Base-by-base conservation (phyloP, 2,888 invertebrate species). In the Lasioglossum malachurum region DNA sequence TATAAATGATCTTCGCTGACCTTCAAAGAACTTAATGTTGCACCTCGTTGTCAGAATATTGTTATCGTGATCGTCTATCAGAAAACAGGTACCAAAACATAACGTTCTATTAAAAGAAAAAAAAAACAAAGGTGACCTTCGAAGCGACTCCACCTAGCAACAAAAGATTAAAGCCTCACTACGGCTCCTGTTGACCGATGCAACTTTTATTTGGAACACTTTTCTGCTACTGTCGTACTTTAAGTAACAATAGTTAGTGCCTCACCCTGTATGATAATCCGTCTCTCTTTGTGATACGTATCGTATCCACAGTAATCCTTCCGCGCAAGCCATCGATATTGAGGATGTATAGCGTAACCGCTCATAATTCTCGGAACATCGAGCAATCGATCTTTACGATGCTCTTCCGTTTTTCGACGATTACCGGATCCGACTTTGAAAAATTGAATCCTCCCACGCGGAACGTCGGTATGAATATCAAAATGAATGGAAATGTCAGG, bases 371-470 rank as follows among this genome's bases (percentile, higher is more conserved):
- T 35, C 67, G 77, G 57, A 64, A 83, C 80, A 78, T 83, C 72
- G 71, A 27, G 46, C 80, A 60, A 89, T 89, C 87, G 86, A 89
- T 86, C 81, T 16, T 57, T 60, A 53, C 67, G 73, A 46, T 80
- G 57, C 82, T 78, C 78, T 57, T 72, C 57, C 78, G 71, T 85
- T 87, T 84, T 75, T 84, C 75, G 64, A 84, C 64, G 72, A 38
- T 74, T 77, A 83, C 75, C 60, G 69, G 31, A 69, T 72, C 35
- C 73, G 81, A 88, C 78, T 88, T 88, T 87, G 83, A 89, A 87
- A 85, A 84, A 89, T 87, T 71, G 41, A 67, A 67, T 67, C 35
- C 67, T 16, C 19, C 35, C 67, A 35, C 67, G 35, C 57, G n/a
- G 10, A 14, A 73, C 60, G 49, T 16, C 41, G 49, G 23, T 16